Evolutionary conservation across 35 echinoderm and acorn worm genomes (phyloP).

Genomic region (Anneissia japonica): DNA sequence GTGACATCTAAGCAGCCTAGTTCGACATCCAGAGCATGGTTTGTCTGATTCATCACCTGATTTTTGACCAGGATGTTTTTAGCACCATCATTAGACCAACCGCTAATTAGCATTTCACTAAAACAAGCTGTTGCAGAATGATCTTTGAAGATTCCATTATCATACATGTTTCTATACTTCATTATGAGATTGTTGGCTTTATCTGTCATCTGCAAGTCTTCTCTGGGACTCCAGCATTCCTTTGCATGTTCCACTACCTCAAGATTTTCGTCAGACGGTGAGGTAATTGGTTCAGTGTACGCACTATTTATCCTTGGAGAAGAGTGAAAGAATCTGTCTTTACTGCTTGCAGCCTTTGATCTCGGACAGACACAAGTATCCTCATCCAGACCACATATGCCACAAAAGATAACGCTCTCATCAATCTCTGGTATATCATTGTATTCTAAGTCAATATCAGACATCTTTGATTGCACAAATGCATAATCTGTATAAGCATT

Average conservation of each 20-base stretch:
- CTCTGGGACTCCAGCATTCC: background rate
- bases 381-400: conserved; percentile 66
- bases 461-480: background rate
- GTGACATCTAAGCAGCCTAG: no score
- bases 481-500: no score
- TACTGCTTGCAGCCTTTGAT: background rate
- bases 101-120: background rate
- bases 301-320: background rate
- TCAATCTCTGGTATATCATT: conserved; percentile 75
- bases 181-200: background rate
- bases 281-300: background rate
- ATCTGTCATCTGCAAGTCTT: background rate
- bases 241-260: background rate
- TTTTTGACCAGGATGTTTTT: background rate
- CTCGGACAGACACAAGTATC: conserved; percentile 62
- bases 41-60: background rate
- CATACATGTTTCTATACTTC: background rate
- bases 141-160: background rate
- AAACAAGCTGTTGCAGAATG: no score
- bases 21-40: background rate
- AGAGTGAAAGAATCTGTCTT: background rate
- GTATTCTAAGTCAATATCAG: conserved; percentile 1
- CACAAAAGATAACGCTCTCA: conserved; percentile 69
- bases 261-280: background rate
- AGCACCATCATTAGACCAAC: background rate